phyloP scores from a whole-genome alignment of 2,797 vertebrate genomes.

The Leucoraja ocellata region DNA sequence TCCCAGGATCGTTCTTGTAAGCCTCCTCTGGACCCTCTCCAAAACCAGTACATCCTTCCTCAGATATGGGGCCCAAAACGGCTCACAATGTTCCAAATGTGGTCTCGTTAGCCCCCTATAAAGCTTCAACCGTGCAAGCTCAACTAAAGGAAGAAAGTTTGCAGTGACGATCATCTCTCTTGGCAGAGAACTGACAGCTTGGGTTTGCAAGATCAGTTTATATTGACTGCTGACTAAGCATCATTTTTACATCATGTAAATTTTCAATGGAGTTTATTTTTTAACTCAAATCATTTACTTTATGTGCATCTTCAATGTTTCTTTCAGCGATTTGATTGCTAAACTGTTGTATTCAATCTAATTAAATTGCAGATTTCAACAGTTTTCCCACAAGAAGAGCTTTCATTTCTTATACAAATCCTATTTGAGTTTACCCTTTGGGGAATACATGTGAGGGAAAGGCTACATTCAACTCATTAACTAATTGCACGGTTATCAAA shows the following conservation, averaged over 20 bases:
- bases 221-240: constrained; percentile 6
- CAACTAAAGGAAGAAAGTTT: background rate
- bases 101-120: no score
- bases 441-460: background rate
- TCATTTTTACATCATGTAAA: background rate
- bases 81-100: no score
- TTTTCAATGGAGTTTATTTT: constrained; percentile 8
- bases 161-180: background rate
- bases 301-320: background rate
- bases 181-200: constrained; percentile 16
- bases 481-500: constrained; percentile 16
- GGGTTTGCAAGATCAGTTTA: background rate
- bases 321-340: constrained; percentile 2
- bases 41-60: no score
- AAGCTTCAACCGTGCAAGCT: no score
- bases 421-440: background rate
- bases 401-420: constrained; percentile 8
- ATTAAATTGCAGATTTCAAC: constrained; percentile 22
- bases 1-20: no score
- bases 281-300: constrained; percentile 8
- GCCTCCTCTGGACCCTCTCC: no score
- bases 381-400: background rate
- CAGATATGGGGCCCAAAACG: no score
- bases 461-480: background rate
- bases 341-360: constrained; percentile 10